phyloP scores from a whole-genome alignment of 2,113 vertebrate species.

The Nothobranchius furzeri region DNA sequence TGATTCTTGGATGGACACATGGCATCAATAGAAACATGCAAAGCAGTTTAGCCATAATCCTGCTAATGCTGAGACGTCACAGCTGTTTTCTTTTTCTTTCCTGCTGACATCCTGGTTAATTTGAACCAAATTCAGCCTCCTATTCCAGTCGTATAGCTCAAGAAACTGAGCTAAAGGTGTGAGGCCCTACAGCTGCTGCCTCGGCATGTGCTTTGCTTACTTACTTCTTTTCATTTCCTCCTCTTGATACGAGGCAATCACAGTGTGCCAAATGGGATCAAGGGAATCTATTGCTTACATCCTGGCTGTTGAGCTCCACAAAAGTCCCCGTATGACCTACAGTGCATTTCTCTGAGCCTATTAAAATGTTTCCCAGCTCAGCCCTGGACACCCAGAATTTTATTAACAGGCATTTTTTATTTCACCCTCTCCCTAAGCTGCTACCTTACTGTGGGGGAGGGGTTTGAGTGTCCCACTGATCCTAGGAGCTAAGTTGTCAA shows the following conservation, averaged over 20 bases:
- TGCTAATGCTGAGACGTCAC: slow-evolving; percentile 53
- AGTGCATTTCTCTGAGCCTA: slow-evolving; percentile 63
- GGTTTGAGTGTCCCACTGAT: too few species aligned
- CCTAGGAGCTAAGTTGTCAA: too few species aligned
- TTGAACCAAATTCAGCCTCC: slow-evolving; percentile 50
- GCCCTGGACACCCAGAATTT: slow-evolving; percentile 48
- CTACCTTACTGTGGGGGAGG: too few species aligned
- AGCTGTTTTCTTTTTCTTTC: slow-evolving; percentile 67
- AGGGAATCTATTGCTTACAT: slow-evolving; percentile 48
- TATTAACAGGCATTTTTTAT: slow-evolving; percentile 34
- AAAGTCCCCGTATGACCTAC: slow-evolving; percentile 68
- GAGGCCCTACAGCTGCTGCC: slow-evolving; percentile 41
- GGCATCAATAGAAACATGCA: slow-evolving; percentile 49
- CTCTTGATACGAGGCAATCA: slow-evolving; percentile 40
- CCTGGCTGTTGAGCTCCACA: slow-evolving; percentile 61
- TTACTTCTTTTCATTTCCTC: slow-evolving; percentile 65
- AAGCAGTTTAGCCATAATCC: slow-evolving; percentile 76
- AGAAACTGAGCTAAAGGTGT: slow-evolving; percentile 28
- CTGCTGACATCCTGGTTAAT: slow-evolving; percentile 50
- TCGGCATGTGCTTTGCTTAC: slow-evolving; percentile 41
- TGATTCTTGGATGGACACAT: slow-evolving; percentile 55
- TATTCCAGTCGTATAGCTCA: slow-evolving; percentile 37
- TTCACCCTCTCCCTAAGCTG: too few species aligned
- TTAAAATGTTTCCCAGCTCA: slow-evolving; percentile 65
- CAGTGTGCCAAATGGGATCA: slow-evolving; percentile 54